Evolutionary conservation across 1,140 invertebrate genomes (phyloP).

Genomic region (Drosophila erecta): DNA sequence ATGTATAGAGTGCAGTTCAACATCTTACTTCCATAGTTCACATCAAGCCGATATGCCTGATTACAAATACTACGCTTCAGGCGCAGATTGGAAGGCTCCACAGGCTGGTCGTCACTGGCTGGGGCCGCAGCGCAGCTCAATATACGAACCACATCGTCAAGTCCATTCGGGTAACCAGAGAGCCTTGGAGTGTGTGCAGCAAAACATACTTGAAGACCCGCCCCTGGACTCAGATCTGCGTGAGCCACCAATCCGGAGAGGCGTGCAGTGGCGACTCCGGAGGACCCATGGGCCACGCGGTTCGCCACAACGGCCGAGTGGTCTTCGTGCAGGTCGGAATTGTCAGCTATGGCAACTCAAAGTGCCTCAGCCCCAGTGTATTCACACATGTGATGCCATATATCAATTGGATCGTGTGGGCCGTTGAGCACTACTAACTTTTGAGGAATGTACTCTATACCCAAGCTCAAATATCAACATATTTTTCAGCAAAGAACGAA

Average conservation of each 20-base stretch:
- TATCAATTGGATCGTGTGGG: slow-evolving; percentile 4
- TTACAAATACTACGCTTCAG: neutral
- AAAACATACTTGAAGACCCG: slow-evolving; percentile 6
- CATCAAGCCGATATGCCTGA: slow-evolving; percentile 26
- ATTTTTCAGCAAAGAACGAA: too few relatives aligned
- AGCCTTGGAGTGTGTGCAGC: neutral
- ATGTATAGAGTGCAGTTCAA: too few relatives aligned
- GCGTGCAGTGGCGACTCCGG: slow-evolving; percentile 23
- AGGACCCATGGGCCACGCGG: slow-evolving; percentile 15
- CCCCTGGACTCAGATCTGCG: slow-evolving; percentile 12
- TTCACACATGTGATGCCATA: slow-evolving; percentile 19
- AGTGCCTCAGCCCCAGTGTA: slow-evolving; percentile 29
- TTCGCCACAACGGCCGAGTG: neutral
- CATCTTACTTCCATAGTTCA: neutral
- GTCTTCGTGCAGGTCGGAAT: slow-evolving; percentile 11
- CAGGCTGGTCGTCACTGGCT: slow-evolving; percentile 13
- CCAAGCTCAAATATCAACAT: too few relatives aligned
- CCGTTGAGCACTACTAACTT: neutral
- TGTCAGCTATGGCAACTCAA: slow-evolving; percentile 23
- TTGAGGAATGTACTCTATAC: too few relatives aligned
- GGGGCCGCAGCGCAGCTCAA: slow-evolving; percentile 3
- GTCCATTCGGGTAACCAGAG: neutral
- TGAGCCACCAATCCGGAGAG: neutral
- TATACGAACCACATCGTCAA: slow-evolving; percentile 8
- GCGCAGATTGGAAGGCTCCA: neutral